These are phyloP conservation scores for Psilopsiagon aurifrons DNA, from an alignment of 2,113 vertebrate genomes.

Conservation along the genomic window DNA sequence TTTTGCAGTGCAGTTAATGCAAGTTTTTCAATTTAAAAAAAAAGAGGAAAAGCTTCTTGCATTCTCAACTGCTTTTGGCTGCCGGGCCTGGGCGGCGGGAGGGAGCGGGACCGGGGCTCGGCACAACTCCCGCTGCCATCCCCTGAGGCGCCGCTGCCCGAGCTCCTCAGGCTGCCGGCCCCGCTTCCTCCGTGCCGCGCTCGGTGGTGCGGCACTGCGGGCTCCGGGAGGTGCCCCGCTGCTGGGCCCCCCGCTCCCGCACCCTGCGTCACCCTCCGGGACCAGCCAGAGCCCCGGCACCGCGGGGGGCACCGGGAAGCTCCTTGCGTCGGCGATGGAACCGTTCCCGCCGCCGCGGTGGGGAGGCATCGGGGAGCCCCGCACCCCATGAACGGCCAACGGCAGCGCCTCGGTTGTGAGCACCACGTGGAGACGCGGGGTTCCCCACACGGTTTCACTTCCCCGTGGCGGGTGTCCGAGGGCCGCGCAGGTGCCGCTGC, in stretches of 20 bases:
- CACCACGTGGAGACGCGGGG: neutral
- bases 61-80: neutral
- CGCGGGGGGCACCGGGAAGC: neutral
- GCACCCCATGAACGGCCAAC: rapidly evolving
- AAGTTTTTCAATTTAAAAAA: neutral
- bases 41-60: neutral
- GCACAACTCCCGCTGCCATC: neutral
- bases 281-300: neutral
- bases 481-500: conserved; percentile 13
- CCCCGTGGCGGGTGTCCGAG: neutral
- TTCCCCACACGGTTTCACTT: neutral
- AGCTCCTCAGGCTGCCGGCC: neutral
- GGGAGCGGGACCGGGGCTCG: neutral
- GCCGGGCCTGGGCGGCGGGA: neutral
- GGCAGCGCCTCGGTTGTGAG: neutral
- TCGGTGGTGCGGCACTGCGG: neutral
- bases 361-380: neutral
- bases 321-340: neutral
- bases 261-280: neutral
- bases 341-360: neutral
- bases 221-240: neutral
- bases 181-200: neutral
- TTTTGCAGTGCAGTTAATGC: neutral
- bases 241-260: neutral
- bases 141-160: neutral